Percentiles rank a stretch among this genome's conserved stretches.
These are phyloP conservation scores for Leucopsar rothschildi DNA, from an alignment of 2,113 vertebrate species.

Conservation along the genomic window DNA sequence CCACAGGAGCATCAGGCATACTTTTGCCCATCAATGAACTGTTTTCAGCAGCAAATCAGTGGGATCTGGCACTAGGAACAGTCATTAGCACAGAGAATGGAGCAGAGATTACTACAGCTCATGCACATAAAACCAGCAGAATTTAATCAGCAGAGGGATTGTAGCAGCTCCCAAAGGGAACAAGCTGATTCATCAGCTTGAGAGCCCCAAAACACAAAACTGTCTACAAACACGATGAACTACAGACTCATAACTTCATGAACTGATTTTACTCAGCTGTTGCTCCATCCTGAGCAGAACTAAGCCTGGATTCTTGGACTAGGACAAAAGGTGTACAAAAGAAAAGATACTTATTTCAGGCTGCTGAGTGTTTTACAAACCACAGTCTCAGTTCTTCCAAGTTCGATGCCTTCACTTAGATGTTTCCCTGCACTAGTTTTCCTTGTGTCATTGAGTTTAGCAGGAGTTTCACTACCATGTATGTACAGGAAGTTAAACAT, in stretches of 20 bases:
- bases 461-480: background rate
- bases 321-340: background rate
- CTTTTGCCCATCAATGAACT: background rate
- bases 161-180: slow-evolving; percentile 6
- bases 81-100: background rate
- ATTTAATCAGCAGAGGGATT: slow-evolving; percentile 16
- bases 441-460: background rate
- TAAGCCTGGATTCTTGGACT: background rate
- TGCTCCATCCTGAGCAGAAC: background rate
- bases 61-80: background rate
- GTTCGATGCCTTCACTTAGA: background rate
- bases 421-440: background rate
- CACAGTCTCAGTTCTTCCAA: background rate
- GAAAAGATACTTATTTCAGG: background rate
- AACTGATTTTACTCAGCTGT: slow-evolving; percentile 4
- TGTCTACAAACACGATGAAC: background rate
- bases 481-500: background rate
- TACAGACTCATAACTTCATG: background rate
- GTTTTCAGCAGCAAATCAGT: slow-evolving; percentile 4
- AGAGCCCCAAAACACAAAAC: background rate
- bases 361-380: background rate
- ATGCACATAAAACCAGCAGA: background rate
- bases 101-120: slow-evolving; percentile 37
- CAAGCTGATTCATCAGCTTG: background rate
- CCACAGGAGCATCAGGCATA: background rate